These are phyloP conservation scores for Thalassophryne amazonica DNA, from an alignment of 2,797 vertebrate genomes.

Conservation along the genomic window DNA sequence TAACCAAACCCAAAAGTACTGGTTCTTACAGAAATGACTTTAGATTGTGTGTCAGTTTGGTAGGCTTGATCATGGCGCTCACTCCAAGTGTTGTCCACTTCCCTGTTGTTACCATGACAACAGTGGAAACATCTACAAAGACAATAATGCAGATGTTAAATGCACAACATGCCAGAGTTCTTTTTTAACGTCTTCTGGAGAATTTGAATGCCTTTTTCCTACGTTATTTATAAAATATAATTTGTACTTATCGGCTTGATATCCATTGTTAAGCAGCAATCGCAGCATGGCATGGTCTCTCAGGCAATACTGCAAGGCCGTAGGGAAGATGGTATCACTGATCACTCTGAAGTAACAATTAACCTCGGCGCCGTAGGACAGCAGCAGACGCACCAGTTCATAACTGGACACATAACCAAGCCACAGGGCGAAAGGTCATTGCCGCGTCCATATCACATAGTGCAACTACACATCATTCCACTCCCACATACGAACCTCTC, in stretches of 20 bases:
- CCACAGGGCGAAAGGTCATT: no score
- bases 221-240: neutral
- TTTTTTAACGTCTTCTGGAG: no score
- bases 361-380: slow-evolving; percentile 82
- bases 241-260: slow-evolving; percentile 69
- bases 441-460: neutral
- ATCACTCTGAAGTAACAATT: slow-evolving; percentile 86
- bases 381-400: slow-evolving; percentile 81
- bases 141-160: neutral
- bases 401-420: no score
- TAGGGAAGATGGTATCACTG: slow-evolving; percentile 84
- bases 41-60: slow-evolving; percentile 33
- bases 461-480: neutral
- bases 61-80: slow-evolving; percentile 46
- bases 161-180: no score
- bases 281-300: slow-evolving; percentile 83
- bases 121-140: slow-evolving; percentile 84
- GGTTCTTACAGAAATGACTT: slow-evolving; percentile 58
- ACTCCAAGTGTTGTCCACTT: slow-evolving; percentile 33
- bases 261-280: slow-evolving; percentile 85
- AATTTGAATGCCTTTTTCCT: no score
- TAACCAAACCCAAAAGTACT: no score
- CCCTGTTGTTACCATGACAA: slow-evolving; percentile 74
- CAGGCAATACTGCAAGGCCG: slow-evolving; percentile 85
- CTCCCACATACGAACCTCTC: slow-evolving; percentile 50